These are phyloP conservation scores for Notospermus geniculatus DNA, from an alignment of 1,140 invertebrate genomes.

Conservation along the genomic window DNA sequence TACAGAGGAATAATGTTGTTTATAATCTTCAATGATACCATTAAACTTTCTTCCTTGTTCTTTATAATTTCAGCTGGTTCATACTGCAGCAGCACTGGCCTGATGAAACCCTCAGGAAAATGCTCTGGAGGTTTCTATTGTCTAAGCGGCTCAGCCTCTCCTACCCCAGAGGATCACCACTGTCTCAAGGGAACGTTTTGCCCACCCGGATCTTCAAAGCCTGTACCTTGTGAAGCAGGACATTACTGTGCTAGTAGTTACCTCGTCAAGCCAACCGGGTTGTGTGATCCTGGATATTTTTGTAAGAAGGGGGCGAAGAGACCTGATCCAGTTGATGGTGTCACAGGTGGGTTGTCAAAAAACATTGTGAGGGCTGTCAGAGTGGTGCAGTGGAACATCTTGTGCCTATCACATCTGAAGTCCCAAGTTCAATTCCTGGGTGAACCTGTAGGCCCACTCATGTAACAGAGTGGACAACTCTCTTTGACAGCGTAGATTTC, in stretches of 20 bases:
- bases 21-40: too few species aligned
- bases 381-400: too few species aligned
- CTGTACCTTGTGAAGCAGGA: slow-evolving; percentile 39
- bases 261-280: slow-evolving; percentile 33
- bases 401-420: too few species aligned
- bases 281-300: slow-evolving; percentile 42
- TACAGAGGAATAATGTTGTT: too few species aligned
- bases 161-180: slow-evolving; percentile 30
- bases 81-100: slow-evolving; percentile 35
- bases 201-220: slow-evolving; percentile 32
- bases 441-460: too few species aligned
- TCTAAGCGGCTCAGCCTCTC: slow-evolving; percentile 29
- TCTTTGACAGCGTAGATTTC: too few species aligned
- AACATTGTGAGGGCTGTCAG: too few species aligned
- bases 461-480: too few species aligned
- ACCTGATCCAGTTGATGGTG: slow-evolving; percentile 44
- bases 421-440: too few species aligned
- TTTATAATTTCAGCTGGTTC: slow-evolving; percentile 29
- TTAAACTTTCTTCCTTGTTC: background rate
- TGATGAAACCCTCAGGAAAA: slow-evolving; percentile 30
- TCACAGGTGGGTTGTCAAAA: slow-evolving; percentile 38
- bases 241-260: slow-evolving; percentile 35
- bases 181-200: slow-evolving; percentile 39
- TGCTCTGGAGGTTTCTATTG: slow-evolving; percentile 46
- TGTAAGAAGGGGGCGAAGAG: slow-evolving; percentile 33